Evolutionary conservation across 2,113 vertebrate genomes (phyloP).

Genomic region (Megaptera novaeangliae): DNA sequence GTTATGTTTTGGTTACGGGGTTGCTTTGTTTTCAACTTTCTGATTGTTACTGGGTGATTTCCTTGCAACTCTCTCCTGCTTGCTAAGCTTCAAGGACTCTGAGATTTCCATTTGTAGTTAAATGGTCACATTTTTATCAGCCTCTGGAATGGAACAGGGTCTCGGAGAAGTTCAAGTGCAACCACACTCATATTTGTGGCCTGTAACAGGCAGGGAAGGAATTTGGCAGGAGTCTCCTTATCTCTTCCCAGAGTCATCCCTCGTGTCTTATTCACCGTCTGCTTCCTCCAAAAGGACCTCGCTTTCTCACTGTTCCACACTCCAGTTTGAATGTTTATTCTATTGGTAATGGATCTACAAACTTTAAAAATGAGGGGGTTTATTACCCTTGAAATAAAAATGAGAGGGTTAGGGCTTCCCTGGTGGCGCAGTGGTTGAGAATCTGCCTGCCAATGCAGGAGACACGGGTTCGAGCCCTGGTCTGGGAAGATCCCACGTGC

Average conservation of each 20-base stretch:
- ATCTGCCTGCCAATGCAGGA: no score
- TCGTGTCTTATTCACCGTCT: background rate
- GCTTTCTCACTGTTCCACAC: background rate
- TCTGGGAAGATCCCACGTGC: no score
- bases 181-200: background rate
- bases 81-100: background rate
- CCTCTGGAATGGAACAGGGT: background rate
- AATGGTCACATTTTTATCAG: slow-evolving; percentile 1
- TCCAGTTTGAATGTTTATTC: background rate
- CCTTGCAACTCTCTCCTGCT: background rate
- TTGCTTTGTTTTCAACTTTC: slow-evolving; percentile 50
- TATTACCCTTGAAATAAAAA: slow-evolving; percentile 8
- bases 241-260: background rate
- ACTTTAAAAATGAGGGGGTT: background rate
- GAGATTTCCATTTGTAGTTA: slow-evolving; percentile 32
- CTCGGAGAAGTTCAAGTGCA: background rate
- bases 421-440: no score
- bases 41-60: slow-evolving; percentile 50
- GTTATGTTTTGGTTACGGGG: slow-evolving; percentile 41
- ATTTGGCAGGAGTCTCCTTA: background rate
- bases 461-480: no score
- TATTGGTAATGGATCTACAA: background rate
- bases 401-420: background rate
- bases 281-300: background rate
- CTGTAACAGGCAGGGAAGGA: background rate